phyloP scores from a whole-genome alignment of 2,888 invertebrate genomes.

The Eilema depressum region DNA sequence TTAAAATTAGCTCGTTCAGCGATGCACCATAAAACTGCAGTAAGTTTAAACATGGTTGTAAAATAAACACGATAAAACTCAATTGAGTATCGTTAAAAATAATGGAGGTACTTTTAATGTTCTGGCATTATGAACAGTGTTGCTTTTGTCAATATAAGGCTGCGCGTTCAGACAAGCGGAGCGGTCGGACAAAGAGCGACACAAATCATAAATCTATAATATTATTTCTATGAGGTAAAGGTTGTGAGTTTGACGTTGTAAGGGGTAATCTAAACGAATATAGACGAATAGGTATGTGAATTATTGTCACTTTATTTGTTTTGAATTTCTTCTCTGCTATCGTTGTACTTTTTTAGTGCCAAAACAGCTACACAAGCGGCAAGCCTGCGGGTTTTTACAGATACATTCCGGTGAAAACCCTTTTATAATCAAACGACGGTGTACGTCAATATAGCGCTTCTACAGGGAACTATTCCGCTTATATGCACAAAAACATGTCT shows the following conservation, averaged over 20 bases:
- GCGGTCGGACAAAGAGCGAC: neutral
- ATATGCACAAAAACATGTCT: too few relatives aligned
- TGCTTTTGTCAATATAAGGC: neutral
- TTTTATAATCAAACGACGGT: too few relatives aligned
- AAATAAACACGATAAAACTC: constrained; percentile 31
- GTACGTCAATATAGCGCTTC: too few relatives aligned
- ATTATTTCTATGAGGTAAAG: too few relatives aligned
- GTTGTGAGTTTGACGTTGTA: too few relatives aligned
- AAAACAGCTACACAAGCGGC: too few relatives aligned
- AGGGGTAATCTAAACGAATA: too few relatives aligned
- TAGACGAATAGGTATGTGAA: too few relatives aligned
- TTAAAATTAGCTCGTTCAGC: constrained; percentile 22
- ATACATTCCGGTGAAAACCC: too few relatives aligned
- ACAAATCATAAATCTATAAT: neutral
- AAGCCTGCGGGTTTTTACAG: too few relatives aligned
- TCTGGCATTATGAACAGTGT: constrained; percentile 7
- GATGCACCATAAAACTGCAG: constrained; percentile 27
- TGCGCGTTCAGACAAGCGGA: neutral
- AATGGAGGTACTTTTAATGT: constrained; percentile 21
- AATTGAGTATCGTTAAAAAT: constrained; percentile 31
- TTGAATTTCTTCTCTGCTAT: neutral
- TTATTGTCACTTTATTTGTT: too few relatives aligned
- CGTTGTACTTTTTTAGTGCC: neutral
- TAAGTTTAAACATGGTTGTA: constrained; percentile 24
- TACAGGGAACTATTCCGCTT: too few relatives aligned